Evolutionary conservation across 35 echinoderm and acorn worm species (phyloP).

Genomic region (Lytechinus variegatus): DNA sequence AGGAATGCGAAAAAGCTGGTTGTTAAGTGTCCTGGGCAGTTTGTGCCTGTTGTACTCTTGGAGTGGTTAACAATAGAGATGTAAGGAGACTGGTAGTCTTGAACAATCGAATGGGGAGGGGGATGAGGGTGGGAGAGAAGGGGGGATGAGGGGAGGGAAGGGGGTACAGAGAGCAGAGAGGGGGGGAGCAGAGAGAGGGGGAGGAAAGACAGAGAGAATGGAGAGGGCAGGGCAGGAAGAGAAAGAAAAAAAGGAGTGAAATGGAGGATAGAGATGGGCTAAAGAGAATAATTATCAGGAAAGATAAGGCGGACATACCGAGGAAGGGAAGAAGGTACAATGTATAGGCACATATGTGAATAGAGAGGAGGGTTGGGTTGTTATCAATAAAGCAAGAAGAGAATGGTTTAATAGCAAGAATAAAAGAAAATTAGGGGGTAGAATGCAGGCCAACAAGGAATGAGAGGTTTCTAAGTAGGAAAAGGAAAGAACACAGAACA

Average conservation of each 20-base stretch:
- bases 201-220: neutral
- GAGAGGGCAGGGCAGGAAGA: neutral
- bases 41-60: neutral
- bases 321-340: too few relatives aligned
- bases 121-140: neutral
- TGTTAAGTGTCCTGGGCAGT: neutral
- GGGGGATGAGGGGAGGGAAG: neutral
- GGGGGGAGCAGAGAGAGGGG: neutral
- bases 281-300: neutral
- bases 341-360: too few relatives aligned
- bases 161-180: neutral
- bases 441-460: too few relatives aligned
- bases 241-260: neutral
- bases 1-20: slow-evolving; percentile 49
- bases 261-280: neutral
- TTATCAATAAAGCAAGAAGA: too few relatives aligned
- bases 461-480: too few relatives aligned
- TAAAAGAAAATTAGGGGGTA: too few relatives aligned
- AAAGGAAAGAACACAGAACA: too few relatives aligned
- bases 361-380: too few relatives aligned
- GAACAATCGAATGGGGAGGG: neutral
- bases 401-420: too few relatives aligned
- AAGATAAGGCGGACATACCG: neutral
- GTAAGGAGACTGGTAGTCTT: neutral
- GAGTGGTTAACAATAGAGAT: slow-evolving; percentile 5